These are phyloP conservation scores for Dysidea cf. avara DNA, from an alignment of 37 sponge, comb jelly and placozoan species.

Conservation along the genomic window DNA sequence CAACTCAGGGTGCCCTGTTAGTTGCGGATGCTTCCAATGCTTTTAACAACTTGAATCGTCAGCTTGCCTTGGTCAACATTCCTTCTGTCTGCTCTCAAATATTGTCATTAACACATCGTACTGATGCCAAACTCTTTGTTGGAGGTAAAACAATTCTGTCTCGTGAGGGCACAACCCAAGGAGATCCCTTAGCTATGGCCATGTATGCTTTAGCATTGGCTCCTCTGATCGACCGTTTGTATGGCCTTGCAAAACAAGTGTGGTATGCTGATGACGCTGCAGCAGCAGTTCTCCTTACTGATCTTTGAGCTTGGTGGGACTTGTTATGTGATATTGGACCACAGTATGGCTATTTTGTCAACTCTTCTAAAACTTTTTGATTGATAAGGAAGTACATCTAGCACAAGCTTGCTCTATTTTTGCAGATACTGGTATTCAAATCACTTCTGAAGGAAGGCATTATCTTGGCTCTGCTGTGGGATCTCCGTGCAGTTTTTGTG, in stretches of 20 bases:
- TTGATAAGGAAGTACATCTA: neutral
- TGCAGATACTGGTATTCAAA: neutral
- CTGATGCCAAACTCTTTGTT: conserved; percentile 2
- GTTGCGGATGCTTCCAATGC: conserved; percentile 20
- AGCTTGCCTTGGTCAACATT: conserved; percentile 21
- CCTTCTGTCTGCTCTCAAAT: neutral
- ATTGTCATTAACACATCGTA: conserved; percentile 34
- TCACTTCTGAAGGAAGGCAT: conserved; percentile 1
- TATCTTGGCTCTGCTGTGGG: conserved; percentile 26
- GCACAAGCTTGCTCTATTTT: neutral
- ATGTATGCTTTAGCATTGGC: too few relatives aligned
- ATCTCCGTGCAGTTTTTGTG: neutral
- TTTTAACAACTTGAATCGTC: conserved; percentile 11
- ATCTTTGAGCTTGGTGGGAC: conserved; percentile 15
- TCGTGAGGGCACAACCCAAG: neutral
- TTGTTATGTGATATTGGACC: conserved; percentile 4
- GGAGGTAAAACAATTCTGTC: conserved; percentile 9
- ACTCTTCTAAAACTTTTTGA: conserved; percentile 1
- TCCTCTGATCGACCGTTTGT: too few relatives aligned
- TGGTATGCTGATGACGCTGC: neutral
- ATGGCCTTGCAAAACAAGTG: too few relatives aligned
- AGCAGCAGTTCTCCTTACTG: neutral
- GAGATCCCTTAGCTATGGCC: too few relatives aligned
- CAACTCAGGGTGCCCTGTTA: conserved; percentile 25
- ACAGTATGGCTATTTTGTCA: conserved; percentile 18